Conservation (phyloP, 2,797 vertebrate species). For the Smutsia temminckii region DNA sequence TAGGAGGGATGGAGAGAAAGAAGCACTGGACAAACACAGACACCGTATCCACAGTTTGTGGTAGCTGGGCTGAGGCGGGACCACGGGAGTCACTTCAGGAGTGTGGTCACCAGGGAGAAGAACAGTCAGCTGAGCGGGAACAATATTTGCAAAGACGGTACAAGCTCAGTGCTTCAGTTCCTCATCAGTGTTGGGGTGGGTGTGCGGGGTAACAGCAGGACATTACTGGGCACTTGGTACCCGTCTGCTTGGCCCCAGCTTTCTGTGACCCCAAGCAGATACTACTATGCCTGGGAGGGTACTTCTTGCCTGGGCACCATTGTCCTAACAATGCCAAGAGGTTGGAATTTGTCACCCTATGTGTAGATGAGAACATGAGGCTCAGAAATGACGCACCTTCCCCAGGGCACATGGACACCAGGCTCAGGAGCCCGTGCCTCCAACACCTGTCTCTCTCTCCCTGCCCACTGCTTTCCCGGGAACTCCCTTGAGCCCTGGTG, state of each 20-base stretch:
- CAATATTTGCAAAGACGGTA: not conserved
- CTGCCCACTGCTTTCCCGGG: not conserved
- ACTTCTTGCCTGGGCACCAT: not conserved
- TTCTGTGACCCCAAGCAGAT: not conserved
- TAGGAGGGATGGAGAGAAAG: not conserved
- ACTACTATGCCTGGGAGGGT: not conserved
- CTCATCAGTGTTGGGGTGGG: not conserved
- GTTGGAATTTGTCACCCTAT: not conserved
- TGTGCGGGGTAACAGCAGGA: not conserved
- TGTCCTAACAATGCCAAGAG: not conserved
- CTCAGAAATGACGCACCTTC: not conserved
- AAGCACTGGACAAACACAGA: not conserved
- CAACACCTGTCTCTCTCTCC: not conserved
- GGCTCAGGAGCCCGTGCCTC: not conserved
- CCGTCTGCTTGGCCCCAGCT: not conserved
- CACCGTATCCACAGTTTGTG: fast-evolving
- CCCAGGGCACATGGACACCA: fast-evolving
- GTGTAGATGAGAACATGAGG: not conserved
- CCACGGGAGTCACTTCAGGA: not conserved
- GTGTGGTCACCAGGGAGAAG: not conserved
- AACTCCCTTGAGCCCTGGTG: not conserved
- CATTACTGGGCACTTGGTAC: not conserved
- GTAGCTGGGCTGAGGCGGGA: not conserved
- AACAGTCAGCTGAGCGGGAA: not conserved
- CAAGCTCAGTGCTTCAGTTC: fast-evolving